Evolutionary conservation across 2,888 invertebrate genomes (phyloP).

Genomic region (Aproaerema taeniolella): DNA sequence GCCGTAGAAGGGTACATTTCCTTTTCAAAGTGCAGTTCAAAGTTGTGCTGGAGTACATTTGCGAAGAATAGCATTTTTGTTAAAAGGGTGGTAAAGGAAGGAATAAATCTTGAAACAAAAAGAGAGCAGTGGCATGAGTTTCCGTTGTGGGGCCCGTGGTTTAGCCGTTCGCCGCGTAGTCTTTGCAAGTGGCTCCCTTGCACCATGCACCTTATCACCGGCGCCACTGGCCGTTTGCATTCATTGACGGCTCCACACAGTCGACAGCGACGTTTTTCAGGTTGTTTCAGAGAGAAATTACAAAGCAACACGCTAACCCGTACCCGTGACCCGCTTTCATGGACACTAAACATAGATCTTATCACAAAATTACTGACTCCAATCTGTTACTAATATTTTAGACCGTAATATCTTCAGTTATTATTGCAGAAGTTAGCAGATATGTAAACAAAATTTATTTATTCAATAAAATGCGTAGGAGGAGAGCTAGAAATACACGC

Average conservation of each 20-base stretch:
- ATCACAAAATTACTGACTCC: too few relatives aligned
- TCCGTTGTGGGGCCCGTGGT: neutral
- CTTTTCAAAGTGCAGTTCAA: slow-evolving; percentile 1
- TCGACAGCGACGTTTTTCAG: neutral
- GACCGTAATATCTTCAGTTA: too few relatives aligned
- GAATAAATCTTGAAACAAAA: slow-evolving; percentile 5
- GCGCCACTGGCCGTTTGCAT: slow-evolving; percentile 3
- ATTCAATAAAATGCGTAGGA: too few relatives aligned
- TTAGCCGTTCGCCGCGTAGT: neutral
- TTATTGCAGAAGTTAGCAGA: too few relatives aligned
- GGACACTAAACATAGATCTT: neutral
- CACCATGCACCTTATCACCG: neutral
- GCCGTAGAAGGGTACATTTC: neutral
- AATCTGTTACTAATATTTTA: too few relatives aligned
- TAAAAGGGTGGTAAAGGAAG: slow-evolving; percentile 3
- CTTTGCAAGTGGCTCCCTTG: too few relatives aligned
- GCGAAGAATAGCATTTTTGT: slow-evolving; percentile 1
- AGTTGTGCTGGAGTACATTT: neutral
- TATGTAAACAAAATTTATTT: too few relatives aligned
- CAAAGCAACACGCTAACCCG: neutral
- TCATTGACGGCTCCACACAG: slow-evolving; percentile 1
- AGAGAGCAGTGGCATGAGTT: slow-evolving; percentile 2
- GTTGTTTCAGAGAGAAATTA: neutral
- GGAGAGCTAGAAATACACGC: too few relatives aligned
- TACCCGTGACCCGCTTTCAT: neutral